Percentiles rank a stretch among this genome's conserved stretches.
Conservation (phyloP, 2,797 vertebrate genomes). For the Cygnus olor region DNA sequence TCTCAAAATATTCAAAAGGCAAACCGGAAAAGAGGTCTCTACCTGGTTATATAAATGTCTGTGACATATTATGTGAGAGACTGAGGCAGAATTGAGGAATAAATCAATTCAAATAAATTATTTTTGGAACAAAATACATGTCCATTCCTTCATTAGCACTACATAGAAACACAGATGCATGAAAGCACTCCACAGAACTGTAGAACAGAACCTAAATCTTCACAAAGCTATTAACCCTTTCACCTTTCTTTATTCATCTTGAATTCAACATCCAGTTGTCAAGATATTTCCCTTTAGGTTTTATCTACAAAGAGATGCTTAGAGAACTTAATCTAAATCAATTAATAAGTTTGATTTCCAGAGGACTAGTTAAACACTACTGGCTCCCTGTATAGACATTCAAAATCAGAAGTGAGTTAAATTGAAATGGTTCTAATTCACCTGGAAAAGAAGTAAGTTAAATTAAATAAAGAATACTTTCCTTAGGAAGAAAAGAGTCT, state of each 20-base stretch:
- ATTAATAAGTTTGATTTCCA: not conserved
- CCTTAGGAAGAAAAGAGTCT: not conserved
- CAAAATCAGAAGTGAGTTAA: not conserved
- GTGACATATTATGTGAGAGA: not conserved
- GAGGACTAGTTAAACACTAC: not conserved
- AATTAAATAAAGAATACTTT: not conserved
- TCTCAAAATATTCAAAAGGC: not conserved
- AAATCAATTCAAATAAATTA: not conserved
- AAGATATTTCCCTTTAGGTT: not conserved
- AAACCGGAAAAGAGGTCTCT: not conserved
- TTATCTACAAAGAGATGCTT: not conserved
- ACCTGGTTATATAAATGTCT: not conserved
- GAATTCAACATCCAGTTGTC: not conserved
- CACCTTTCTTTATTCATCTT: not conserved
- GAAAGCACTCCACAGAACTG: not conserved
- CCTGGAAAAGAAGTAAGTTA: not conserved
- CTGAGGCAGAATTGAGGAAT: not conserved
- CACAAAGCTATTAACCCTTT: not conserved
- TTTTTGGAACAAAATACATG: not conserved
- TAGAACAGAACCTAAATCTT: not conserved
- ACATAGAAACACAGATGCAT: not conserved
- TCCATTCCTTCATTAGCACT: not conserved
- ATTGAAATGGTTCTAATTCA: not conserved
- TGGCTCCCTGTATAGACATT: not conserved
- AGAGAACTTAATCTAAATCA: not conserved